These are phyloP conservation scores for Scaptomyza tumidula DNA, from an alignment of 2,888 invertebrate species.

Conservation along the genomic window DNA sequence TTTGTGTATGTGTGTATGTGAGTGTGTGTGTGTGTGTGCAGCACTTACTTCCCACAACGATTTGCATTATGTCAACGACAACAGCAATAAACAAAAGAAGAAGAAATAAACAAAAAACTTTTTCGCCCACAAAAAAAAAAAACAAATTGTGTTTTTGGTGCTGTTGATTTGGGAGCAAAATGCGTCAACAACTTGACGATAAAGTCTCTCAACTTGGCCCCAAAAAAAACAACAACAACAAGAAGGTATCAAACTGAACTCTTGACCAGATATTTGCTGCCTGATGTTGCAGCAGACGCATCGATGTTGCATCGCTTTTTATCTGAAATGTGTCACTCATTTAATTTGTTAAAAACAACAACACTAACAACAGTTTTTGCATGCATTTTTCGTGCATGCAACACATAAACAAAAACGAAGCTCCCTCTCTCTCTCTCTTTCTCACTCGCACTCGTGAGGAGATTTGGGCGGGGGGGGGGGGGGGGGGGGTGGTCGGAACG, in stretches of 20 bases:
- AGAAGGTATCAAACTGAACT: background rate
- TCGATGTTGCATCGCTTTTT: background rate
- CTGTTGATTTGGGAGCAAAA: constrained; percentile 1
- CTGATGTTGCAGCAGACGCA: background rate
- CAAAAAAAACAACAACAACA: background rate
- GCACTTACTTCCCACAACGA: constrained; percentile 20
- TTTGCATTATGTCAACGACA: constrained; percentile 29
- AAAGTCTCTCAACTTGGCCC: background rate
- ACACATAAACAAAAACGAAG: background rate
- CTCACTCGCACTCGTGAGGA: background rate
- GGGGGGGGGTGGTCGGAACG: background rate
- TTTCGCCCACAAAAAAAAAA: constrained; percentile 17
- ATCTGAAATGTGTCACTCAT: background rate
- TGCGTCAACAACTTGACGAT: constrained; percentile 13
- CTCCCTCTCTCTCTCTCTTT: background rate
- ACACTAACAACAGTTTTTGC: background rate
- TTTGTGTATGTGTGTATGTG: background rate
- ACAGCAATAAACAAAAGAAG: constrained; percentile 9
- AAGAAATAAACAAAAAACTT: constrained; percentile 12
- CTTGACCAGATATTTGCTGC: background rate
- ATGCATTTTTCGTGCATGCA: background rate
- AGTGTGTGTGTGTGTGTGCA: background rate
- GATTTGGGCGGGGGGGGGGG: background rate
- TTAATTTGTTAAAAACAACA: background rate
- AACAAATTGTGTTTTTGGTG: no score